phyloP scores from a whole-genome alignment of 1,140 invertebrate genomes.

The Sycobia sp. region DNA sequence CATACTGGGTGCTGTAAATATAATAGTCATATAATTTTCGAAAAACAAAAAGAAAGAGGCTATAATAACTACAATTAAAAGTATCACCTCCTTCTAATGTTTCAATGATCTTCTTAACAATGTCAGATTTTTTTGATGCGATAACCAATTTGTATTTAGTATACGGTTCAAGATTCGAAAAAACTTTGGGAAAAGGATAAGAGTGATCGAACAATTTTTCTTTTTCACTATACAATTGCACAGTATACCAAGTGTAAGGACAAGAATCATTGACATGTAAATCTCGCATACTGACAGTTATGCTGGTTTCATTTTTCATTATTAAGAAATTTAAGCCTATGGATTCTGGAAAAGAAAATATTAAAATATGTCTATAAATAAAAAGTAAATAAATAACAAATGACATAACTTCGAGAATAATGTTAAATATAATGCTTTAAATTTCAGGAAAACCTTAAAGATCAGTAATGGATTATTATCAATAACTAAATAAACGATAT shows the following conservation, averaged over 20 bases:
- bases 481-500: too few relatives aligned
- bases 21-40: neutral
- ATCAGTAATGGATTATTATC: too few relatives aligned
- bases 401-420: too few relatives aligned
- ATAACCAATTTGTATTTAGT: slow-evolving; percentile 14
- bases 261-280: slow-evolving; percentile 23
- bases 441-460: too few relatives aligned
- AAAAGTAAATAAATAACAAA: too few relatives aligned
- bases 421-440: too few relatives aligned
- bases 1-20: slow-evolving; percentile 5
- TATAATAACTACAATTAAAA: neutral
- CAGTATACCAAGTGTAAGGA: slow-evolving; percentile 25
- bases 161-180: neutral
- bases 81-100: slow-evolving; percentile 30
- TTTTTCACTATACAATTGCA: slow-evolving; percentile 1
- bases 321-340: slow-evolving; percentile 6
- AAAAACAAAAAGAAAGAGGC: neutral
- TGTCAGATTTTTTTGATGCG: neutral
- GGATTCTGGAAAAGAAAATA: slow-evolving; percentile 3
- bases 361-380: too few relatives aligned
- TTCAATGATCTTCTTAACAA: neutral
- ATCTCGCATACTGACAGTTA: slow-evolving; percentile 13
- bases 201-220: neutral
- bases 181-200: slow-evolving; percentile 11
- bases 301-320: slow-evolving; percentile 5